Evolutionary conservation across 2,888 invertebrate species (phyloP).

Genomic region (Amblyjoppa proteus): DNA sequence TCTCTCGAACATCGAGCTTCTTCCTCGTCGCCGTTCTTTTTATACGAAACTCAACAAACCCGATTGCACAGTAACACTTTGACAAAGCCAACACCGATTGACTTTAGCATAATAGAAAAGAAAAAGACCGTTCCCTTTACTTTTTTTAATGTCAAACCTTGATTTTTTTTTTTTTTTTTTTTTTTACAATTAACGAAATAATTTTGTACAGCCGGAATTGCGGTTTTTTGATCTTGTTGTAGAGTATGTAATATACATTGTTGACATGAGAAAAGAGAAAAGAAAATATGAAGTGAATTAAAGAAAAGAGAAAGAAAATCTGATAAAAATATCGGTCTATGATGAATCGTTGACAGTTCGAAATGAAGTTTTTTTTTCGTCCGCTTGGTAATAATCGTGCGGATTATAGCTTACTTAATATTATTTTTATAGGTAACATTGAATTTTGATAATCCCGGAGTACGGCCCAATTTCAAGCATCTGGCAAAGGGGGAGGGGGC

Average conservation of each 20-base stretch:
- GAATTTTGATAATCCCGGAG: not conserved
- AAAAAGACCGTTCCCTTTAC: conserved; percentile 21
- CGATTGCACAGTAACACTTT: conserved; percentile 42
- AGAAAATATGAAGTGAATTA: not conserved
- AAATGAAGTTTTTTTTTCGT: conserved; percentile 25
- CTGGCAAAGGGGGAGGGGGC: not conserved
- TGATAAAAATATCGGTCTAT: conserved; percentile 46
- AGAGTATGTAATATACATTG: conserved; percentile 65
- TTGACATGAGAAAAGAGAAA: conserved; percentile 30
- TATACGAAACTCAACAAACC: conserved; percentile 42
- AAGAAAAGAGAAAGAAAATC: conserved; percentile 30
- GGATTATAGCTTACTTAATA: not conserved
- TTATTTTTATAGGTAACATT: conserved; percentile 32
- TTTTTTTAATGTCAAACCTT: conserved; percentile 11
- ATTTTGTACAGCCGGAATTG: conserved; percentile 62
- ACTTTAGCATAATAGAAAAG: conserved; percentile 16
- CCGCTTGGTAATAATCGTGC: conserved; percentile 1
- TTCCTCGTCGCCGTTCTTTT: conserved; percentile 39
- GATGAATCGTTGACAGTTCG: conserved; percentile 48
- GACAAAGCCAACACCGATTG: conserved; percentile 20
- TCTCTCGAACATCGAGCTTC: not conserved
- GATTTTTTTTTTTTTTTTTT: conserved; percentile 15
- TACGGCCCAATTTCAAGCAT: not conserved
- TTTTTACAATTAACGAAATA: conserved; percentile 20
- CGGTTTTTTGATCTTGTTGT: conserved; percentile 61